phyloP scores from a whole-genome alignment of 2,113 vertebrate species.

The Nerophis ophidion region DNA sequence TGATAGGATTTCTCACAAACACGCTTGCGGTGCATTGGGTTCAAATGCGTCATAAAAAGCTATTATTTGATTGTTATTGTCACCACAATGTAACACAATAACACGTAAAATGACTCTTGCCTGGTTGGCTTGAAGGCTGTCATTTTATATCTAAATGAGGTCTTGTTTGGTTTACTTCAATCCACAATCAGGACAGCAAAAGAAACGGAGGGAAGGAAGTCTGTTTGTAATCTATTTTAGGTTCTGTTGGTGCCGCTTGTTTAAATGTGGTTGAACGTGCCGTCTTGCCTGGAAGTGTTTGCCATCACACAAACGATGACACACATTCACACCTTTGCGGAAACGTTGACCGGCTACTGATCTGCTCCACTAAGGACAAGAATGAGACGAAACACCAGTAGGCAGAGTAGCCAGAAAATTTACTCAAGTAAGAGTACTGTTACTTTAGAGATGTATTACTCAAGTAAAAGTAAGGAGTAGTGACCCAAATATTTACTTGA shows the following conservation, averaged over 20 bases:
- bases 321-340: slow-evolving; percentile 26
- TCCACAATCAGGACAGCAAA: slow-evolving; percentile 49
- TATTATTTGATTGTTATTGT: slow-evolving; percentile 68
- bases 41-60: slow-evolving; percentile 66
- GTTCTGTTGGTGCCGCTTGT: slow-evolving; percentile 33
- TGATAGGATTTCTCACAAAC: slow-evolving; percentile 71
- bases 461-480: too few species aligned
- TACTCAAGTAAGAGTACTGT: too few species aligned
- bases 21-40: slow-evolving; percentile 62
- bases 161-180: slow-evolving; percentile 42
- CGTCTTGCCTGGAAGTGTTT: slow-evolving; percentile 25
- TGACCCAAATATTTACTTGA: too few species aligned
- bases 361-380: slow-evolving; percentile 3
- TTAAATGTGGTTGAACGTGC: slow-evolving; percentile 2
- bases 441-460: too few species aligned
- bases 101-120: slow-evolving; percentile 67
- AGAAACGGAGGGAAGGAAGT: slow-evolving; percentile 35
- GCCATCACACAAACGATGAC: slow-evolving; percentile 4
- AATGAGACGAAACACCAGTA: too few species aligned
- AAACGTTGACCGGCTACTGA: slow-evolving; percentile 18
- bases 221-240: slow-evolving; percentile 52
- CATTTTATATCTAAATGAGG: slow-evolving; percentile 42
- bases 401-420: too few species aligned
- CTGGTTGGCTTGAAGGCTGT: slow-evolving; percentile 57
- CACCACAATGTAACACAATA: slow-evolving; percentile 56